Percentiles rank a stretch among this genome's conserved stretches.
These are phyloP conservation scores for Chitala chitala DNA, from an alignment of 2,113 vertebrate species.

Conservation along the genomic window DNA sequence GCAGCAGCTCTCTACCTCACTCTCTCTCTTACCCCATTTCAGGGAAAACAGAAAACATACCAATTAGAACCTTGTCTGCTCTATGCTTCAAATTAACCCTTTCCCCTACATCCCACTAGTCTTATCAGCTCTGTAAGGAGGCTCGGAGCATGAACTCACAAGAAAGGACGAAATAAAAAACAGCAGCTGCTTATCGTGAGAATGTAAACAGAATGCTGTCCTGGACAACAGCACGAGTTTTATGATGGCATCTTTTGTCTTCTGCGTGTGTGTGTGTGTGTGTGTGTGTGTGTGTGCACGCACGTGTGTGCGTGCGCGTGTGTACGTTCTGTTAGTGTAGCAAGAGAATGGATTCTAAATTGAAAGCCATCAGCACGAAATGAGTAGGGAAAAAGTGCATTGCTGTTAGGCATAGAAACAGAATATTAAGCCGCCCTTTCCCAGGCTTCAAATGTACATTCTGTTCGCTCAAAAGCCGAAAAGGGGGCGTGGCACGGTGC, in stretches of 20 bases:
- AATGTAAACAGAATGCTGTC: constrained; percentile 51
- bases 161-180: not conserved
- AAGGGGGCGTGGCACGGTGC: constrained; percentile 23
- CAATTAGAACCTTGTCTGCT: constrained; percentile 39
- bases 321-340: constrained; percentile 33
- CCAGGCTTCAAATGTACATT: constrained; percentile 50
- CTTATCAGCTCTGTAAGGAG: constrained; percentile 36
- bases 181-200: constrained; percentile 28
- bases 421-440: constrained; percentile 56
- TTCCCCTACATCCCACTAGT: constrained; percentile 11
- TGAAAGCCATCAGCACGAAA: constrained; percentile 41
- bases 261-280: constrained; percentile 23
- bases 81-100: constrained; percentile 27
- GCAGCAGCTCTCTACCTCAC: constrained; percentile 19
- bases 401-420: constrained; percentile 57
- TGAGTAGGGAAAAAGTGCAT: constrained; percentile 51
- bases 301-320: constrained; percentile 27
- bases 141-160: constrained; percentile 29
- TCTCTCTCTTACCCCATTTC: constrained; percentile 11
- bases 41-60: constrained; percentile 25
- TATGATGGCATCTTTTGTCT: constrained; percentile 34
- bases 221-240: constrained; percentile 47
- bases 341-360: constrained; percentile 42
- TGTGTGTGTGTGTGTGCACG: constrained; percentile 16
- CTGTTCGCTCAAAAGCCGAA: constrained; percentile 37